These are phyloP conservation scores for Branchellion lobata DNA, from an alignment of 2,888 invertebrate genomes.

Conservation along the genomic window DNA sequence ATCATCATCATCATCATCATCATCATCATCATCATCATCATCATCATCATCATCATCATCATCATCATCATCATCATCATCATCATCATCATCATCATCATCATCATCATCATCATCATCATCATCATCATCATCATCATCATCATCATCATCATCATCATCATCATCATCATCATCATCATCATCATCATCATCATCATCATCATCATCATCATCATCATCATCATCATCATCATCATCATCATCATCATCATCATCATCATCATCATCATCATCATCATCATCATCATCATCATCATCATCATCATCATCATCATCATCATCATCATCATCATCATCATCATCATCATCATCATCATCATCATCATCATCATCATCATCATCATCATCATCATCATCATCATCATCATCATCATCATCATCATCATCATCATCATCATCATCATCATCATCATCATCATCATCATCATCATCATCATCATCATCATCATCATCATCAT, in stretches of 20 bases:
- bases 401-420: conserved; percentile 23
- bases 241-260: neutral
- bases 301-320: neutral
- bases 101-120: too few relatives aligned
- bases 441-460: conserved; percentile 34
- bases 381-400: conserved; percentile 34
- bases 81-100: too few relatives aligned
- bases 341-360: conserved; percentile 23
- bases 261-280: conserved; percentile 34
- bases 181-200: too few relatives aligned
- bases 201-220: too few relatives aligned
- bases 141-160: too few relatives aligned
- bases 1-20: too few relatives aligned
- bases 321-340: conserved; percentile 34
- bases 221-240: too few relatives aligned
- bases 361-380: neutral
- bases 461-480: conserved; percentile 23
- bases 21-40: too few relatives aligned
- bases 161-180: too few relatives aligned
- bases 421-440: neutral
- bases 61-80: too few relatives aligned
- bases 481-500: neutral
- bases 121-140: too few relatives aligned
- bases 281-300: conserved; percentile 23
- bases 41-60: too few relatives aligned